A percentile compares a stretch with the other conserved stretches of the same genome.
phyloP scores from a whole-genome alignment of 2,113 vertebrate genomes.

The Chloroceryle aenea region DNA sequence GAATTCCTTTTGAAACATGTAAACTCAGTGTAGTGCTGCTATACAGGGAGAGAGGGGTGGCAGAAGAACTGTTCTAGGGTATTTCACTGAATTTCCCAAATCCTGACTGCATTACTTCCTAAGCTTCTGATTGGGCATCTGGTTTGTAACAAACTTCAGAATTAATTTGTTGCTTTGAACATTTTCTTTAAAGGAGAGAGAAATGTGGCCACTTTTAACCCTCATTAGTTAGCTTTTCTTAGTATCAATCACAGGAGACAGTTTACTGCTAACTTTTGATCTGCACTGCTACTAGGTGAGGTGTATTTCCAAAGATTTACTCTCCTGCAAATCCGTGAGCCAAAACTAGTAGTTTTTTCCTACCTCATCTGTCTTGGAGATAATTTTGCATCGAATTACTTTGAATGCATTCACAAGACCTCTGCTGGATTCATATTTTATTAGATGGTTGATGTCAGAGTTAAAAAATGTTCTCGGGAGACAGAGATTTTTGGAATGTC shows the following conservation, averaged over 20 bases:
- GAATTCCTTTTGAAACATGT: slow-evolving; percentile 16
- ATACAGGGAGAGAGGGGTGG: background rate
- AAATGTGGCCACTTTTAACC: background rate
- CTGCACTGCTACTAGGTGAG: background rate
- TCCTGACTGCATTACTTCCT: slow-evolving; percentile 26
- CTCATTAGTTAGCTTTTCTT: background rate
- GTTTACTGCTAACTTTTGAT: background rate
- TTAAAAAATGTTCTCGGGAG: slow-evolving; percentile 65
- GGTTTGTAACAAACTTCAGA: background rate
- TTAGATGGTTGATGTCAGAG: slow-evolving; percentile 63
- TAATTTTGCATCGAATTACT: slow-evolving; percentile 54
- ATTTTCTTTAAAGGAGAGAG: background rate
- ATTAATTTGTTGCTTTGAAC: background rate
- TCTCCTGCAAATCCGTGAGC: background rate
- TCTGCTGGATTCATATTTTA: slow-evolving; percentile 38
- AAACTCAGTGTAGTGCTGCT: background rate
- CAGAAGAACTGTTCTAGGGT: background rate
- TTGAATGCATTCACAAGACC: slow-evolving; percentile 35
- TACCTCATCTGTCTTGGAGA: slow-evolving; percentile 59
- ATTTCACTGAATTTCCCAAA: background rate
- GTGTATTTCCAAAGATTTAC: background rate
- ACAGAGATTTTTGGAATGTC: slow-evolving; percentile 60
- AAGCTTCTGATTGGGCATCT: slow-evolving; percentile 14
- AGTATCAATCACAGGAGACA: background rate
- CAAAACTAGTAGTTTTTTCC: slow-evolving; percentile 44